Evolutionary conservation across 1,140 invertebrate genomes (phyloP), one percentile per base, ranked within the genome.

Genomic region (Stegodyphus dumicola): DNA sequence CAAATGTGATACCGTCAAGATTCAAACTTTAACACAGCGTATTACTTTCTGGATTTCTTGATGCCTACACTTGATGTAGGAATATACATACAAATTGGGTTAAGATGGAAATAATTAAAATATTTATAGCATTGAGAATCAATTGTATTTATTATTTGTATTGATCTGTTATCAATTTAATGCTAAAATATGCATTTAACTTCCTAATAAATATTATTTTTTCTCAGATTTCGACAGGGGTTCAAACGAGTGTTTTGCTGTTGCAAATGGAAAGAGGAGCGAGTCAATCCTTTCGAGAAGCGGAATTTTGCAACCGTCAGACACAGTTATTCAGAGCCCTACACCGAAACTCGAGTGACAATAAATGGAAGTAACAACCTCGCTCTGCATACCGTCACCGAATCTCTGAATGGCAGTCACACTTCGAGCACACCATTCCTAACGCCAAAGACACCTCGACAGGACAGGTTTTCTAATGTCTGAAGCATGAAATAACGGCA

Each of bases 211-310:
- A 11, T 15, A 60, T 2, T 53, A 56, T 80, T 77, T 85, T 84
- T 11, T 56, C 79, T 77, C 90, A 97, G 96, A 91, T 97, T 97
- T 91, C 93, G 96, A 56, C 93, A 95, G 88, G 96, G 96, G 6
- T 97, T 97, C 90, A 95, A 95, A 87, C 94, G 95, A 89, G 95
- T 96, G 89, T 96, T 97, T 90, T 94, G 94, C 0, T 94, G 93
- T 87, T 88, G 88, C 78, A 77, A 86, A n/a, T 75, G 77, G 67
- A 88, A 87, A 64, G 69, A 87, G 10, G 75, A 88, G 17, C 64
- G 60, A 6, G 64, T 86, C 6, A 83, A 75, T 15, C 73, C 77
- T 6, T 84, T 86, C 18, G 86, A 88, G 18, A 77, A 86, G 48
- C 69, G 85, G 17, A 79, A 89, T 17, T 84, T 86, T n/a, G 85